These are phyloP conservation scores for Balearica regulorum DNA, from an alignment of 2,797 vertebrate species.

Conservation along the genomic window DNA sequence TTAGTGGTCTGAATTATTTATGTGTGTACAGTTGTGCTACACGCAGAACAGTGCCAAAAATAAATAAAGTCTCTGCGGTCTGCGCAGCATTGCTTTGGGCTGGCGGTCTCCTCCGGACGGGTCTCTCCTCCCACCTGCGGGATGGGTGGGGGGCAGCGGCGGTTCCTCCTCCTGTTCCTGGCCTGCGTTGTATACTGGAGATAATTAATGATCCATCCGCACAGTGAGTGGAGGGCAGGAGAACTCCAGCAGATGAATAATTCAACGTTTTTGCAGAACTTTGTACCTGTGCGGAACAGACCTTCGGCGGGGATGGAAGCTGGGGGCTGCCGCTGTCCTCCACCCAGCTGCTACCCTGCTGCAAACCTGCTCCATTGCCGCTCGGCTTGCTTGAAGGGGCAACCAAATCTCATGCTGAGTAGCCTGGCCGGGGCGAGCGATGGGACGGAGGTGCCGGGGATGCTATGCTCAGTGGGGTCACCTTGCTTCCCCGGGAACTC, in stretches of 20 bases:
- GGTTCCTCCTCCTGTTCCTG: neutral
- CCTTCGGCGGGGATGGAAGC: neutral
- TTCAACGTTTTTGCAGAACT: neutral
- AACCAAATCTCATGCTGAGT: too few species aligned
- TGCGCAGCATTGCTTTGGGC: accelerated
- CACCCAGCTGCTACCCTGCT: neutral
- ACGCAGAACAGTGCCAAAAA: neutral
- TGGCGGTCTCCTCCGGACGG: accelerated
- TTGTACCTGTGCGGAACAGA: neutral
- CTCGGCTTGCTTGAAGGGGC: neutral
- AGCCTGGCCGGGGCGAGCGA: neutral
- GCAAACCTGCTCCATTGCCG: accelerated
- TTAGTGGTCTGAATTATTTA: constrained; percentile 64
- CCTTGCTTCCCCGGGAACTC: accelerated
- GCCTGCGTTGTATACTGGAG: neutral
- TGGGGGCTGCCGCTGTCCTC: neutral
- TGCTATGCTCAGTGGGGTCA: neutral
- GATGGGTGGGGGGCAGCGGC: neutral
- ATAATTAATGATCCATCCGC: neutral
- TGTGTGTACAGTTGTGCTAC: neutral
- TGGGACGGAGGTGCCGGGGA: neutral
- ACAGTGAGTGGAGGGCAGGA: neutral
- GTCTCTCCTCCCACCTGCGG: neutral
- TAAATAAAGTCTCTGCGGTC: accelerated
- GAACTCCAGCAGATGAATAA: neutral